Evolutionary conservation across 2,797 vertebrate genomes (phyloP).

Genomic region (Notolabrus celidotus): DNA sequence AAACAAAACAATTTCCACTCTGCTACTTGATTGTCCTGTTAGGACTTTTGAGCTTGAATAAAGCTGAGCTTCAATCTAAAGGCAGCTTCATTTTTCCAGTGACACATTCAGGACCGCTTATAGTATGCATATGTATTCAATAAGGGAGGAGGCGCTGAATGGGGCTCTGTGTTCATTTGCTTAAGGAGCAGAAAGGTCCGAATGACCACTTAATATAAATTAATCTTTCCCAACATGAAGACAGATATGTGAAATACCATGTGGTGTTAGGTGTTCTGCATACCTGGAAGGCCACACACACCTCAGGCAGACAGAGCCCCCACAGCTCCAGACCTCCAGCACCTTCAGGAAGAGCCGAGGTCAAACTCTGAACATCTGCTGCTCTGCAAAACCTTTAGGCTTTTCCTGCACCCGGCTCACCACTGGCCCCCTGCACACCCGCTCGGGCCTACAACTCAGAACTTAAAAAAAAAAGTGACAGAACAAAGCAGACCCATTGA

Average conservation of each 20-base stretch:
- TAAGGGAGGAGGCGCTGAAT: too few species aligned
- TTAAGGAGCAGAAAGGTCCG: too few species aligned
- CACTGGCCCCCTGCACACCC: conserved; percentile 72
- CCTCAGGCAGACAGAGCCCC: conserved; percentile 86
- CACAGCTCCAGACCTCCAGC: conserved; percentile 79
- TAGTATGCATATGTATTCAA: too few species aligned
- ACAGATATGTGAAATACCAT: not conserved
- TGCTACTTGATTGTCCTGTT: too few species aligned
- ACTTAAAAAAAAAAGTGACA: conserved; percentile 55
- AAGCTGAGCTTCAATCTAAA: too few species aligned
- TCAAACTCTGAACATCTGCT: conserved; percentile 72
- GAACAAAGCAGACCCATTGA: not conserved
- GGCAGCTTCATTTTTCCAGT: too few species aligned
- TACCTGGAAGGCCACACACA: conserved; percentile 85
- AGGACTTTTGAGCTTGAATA: not conserved
- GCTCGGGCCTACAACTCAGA: conserved; percentile 75
- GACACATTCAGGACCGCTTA: too few species aligned
- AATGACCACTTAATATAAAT: too few species aligned
- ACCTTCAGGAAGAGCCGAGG: conserved; percentile 79
- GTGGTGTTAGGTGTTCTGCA: not conserved
- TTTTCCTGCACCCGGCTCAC: conserved; percentile 79
- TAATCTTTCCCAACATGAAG: too few species aligned
- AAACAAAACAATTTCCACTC: not conserved
- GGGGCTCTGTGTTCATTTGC: too few species aligned
- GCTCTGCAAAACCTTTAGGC: conserved; percentile 79